phyloP scores from a whole-genome alignment of 1,140 invertebrate species.

The Varroa destructor region DNA sequence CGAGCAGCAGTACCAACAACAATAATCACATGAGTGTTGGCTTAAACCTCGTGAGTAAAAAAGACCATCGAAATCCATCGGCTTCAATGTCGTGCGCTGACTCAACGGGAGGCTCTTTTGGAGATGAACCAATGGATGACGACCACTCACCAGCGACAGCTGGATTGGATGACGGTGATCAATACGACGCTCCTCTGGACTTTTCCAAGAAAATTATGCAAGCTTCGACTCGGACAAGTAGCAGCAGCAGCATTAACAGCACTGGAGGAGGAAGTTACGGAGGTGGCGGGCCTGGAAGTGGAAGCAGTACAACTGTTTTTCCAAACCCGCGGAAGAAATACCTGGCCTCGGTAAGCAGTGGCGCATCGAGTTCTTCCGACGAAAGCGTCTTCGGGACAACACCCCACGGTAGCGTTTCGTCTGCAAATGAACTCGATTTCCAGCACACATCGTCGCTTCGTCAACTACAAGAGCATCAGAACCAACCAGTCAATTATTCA shows the following conservation, averaged over 20 bases:
- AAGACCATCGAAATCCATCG: too few species aligned
- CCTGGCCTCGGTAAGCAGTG: slow-evolving; percentile 11
- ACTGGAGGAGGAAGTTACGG: too few species aligned
- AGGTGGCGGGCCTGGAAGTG: too few species aligned
- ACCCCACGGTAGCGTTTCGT: too few species aligned
- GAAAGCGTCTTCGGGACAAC: not conserved
- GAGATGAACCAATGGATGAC: too few species aligned
- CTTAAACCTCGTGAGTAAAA: too few species aligned
- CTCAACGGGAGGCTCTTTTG: too few species aligned
- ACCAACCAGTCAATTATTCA: slow-evolving; percentile 23
- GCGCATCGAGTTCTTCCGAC: slow-evolving; percentile 15
- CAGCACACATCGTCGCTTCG: not conserved
- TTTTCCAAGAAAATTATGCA: slow-evolving; percentile 8
- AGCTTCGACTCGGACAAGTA: not conserved
- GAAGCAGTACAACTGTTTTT: not conserved
- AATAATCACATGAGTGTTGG: not conserved
- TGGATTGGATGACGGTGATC: not conserved
- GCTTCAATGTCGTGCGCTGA: too few species aligned
- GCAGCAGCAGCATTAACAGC: not conserved
- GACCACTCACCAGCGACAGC: too few species aligned
- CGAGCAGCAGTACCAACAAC: too few species aligned
- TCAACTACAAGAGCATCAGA: not conserved
- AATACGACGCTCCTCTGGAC: slow-evolving; percentile 6
- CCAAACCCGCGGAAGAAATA: slow-evolving; percentile 23
- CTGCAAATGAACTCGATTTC: too few species aligned